A percentile compares a stretch with the other conserved stretches of the same genome.
These are phyloP conservation scores for Rhineura floridana DNA, from an alignment of 2,113 vertebrate species.

Conservation along the genomic window DNA sequence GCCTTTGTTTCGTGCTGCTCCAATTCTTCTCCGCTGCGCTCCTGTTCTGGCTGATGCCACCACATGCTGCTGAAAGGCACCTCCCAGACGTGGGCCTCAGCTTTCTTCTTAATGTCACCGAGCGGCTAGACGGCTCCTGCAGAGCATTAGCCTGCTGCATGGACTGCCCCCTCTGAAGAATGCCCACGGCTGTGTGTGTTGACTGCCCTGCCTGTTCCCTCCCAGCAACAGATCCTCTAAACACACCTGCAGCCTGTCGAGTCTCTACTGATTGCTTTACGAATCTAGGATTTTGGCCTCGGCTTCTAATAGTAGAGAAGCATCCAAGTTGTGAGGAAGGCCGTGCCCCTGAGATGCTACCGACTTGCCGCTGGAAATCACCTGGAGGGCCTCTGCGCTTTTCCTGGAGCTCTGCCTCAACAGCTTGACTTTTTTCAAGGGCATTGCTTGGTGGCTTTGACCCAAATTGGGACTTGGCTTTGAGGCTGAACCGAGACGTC, in stretches of 20 bases:
- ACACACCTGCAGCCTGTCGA: background rate
- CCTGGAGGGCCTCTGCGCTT: conserved; percentile 4
- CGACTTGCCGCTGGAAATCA: background rate
- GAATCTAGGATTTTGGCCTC: background rate
- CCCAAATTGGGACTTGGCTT: background rate
- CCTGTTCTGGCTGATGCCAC: background rate
- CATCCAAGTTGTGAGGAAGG: background rate
- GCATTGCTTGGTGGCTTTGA: background rate
- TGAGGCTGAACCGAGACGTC: no score
- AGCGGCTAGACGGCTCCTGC: background rate
- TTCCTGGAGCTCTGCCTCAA: background rate
- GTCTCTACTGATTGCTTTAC: background rate
- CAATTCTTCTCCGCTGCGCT: rapidly evolving
- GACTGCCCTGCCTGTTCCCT: background rate
- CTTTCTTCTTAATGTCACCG: background rate
- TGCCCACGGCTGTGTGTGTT: rapidly evolving
- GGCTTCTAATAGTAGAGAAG: background rate
- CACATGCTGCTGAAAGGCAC: background rate
- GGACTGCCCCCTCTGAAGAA: background rate
- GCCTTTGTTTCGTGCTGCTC: rapidly evolving
- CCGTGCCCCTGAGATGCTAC: background rate
- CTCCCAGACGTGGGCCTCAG: background rate
- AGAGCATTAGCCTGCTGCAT: background rate
- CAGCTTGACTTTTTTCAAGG: conserved; percentile 32
- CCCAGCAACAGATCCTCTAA: background rate